phyloP scores from a whole-genome alignment of 2,888 invertebrate species.

The Sycophila texana region DNA sequence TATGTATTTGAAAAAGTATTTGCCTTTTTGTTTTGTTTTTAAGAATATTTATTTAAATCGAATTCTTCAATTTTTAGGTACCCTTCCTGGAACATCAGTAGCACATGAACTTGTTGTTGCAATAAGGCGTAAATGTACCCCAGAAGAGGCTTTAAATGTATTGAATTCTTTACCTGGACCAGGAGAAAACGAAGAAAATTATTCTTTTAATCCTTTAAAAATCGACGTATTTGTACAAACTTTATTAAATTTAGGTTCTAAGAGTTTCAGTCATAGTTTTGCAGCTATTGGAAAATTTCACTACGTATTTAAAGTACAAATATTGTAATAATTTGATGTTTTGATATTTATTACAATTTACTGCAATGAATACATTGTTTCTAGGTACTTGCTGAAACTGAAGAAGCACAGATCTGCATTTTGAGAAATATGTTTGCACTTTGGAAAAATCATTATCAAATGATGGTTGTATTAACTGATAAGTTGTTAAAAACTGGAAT shows the following conservation, averaged over 20 bases:
- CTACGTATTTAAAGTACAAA: constrained; percentile 88
- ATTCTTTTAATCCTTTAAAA: constrained; percentile 92
- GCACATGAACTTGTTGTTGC: constrained; percentile 92
- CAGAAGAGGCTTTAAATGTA: constrained; percentile 92
- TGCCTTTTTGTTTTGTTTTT: constrained; percentile 7
- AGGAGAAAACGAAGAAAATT: constrained; percentile 83
- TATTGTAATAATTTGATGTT: constrained; percentile 8
- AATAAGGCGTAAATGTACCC: constrained; percentile 91
- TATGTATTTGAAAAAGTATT: constrained; percentile 75
- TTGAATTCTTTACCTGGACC: constrained; percentile 92
- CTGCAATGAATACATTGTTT: background rate
- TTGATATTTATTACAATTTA: background rate
- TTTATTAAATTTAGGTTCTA: constrained; percentile 93
- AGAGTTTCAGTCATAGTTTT: constrained; percentile 98
- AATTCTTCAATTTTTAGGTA: constrained; percentile 76
- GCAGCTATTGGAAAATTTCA: constrained; percentile 99
- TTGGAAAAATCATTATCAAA: constrained; percentile 98
- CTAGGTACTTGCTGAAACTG: constrained; percentile 91
- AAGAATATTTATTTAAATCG: constrained; percentile 2
- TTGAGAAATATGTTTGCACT: constrained; percentile 94
- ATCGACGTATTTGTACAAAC: constrained; percentile 99
- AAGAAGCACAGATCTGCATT: constrained; percentile 96
- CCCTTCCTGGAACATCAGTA: constrained; percentile 86
- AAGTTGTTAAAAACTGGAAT: constrained; percentile 98
- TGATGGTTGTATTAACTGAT: constrained; percentile 97